A percentile compares a stretch with the other conserved stretches of the same genome.
Conservation (phyloP, 2,888 invertebrate species). For the Andrena fulva region DNA sequence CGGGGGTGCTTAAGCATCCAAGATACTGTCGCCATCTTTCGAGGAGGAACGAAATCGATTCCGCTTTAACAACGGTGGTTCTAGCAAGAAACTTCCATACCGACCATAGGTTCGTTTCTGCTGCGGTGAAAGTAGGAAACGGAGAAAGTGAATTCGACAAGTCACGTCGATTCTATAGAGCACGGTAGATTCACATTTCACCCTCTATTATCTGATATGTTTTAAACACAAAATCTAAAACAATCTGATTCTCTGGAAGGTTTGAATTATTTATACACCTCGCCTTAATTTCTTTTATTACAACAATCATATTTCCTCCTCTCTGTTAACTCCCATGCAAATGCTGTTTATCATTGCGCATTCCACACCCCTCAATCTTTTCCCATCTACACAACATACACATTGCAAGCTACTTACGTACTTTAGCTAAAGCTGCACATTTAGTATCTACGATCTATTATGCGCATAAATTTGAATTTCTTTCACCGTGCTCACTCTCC, state of each 20-base stretch:
- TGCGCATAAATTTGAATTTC: slow-evolving; percentile 66
- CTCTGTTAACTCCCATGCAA: not conserved
- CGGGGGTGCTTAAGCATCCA: not conserved
- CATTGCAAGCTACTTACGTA: slow-evolving; percentile 3
- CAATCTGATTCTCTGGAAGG: not conserved
- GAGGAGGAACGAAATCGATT: slow-evolving; percentile 18
- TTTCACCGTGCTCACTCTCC: slow-evolving; percentile 35
- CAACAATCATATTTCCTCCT: not conserved
- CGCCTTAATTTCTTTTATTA: not conserved
- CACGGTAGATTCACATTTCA: not conserved
- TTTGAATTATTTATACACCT: not conserved
- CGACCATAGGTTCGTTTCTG: slow-evolving; percentile 57
- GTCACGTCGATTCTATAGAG: not conserved
- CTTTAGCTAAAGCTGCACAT: slow-evolving; percentile 18
- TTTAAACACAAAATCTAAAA: not conserved
- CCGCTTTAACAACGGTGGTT: slow-evolving; percentile 10
- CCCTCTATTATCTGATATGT: not conserved
- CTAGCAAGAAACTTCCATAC: slow-evolving; percentile 64
- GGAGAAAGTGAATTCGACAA: slow-evolving; percentile 13
- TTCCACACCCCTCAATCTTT: not conserved
- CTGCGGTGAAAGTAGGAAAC: slow-evolving; percentile 60
- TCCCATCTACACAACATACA: slow-evolving; percentile 1
- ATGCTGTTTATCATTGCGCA: slow-evolving; percentile 9
- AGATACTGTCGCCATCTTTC: slow-evolving; percentile 57
- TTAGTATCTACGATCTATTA: slow-evolving; percentile 67